A percentile compares a stretch with the other conserved stretches of the same genome.
phyloP scores from a whole-genome alignment of 2,113 vertebrate species.

The Ivindomyrus marchei region DNA sequence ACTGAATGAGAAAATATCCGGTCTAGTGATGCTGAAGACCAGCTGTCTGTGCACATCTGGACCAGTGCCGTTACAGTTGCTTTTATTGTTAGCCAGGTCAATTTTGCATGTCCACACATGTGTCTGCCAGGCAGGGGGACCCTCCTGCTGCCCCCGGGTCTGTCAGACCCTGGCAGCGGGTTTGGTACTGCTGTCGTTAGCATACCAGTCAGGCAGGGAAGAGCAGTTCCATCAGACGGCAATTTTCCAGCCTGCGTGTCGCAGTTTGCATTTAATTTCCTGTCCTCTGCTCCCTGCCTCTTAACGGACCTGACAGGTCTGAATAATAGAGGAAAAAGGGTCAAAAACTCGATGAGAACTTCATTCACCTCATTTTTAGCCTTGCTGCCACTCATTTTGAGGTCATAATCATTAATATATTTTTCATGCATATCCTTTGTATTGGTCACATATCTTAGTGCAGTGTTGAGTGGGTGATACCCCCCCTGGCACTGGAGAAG shows the following conservation, averaged over 20 bases:
- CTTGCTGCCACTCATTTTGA: neutral
- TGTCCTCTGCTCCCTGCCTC: neutral
- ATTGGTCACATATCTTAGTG: neutral
- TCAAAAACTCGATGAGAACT: neutral
- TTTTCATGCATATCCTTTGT: neutral
- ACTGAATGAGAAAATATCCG: neutral
- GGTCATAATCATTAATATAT: neutral
- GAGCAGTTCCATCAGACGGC: neutral
- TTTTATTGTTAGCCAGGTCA: neutral
- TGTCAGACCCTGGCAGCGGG: neutral
- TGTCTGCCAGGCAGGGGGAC: neutral
- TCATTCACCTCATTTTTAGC: neutral
- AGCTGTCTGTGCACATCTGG: neutral
- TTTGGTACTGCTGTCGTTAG: neutral
- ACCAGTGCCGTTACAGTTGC: neutral
- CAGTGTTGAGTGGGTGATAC: neutral
- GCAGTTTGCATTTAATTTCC: conserved; percentile 11
- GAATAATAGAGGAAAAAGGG: neutral
- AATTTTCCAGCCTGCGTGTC: neutral
- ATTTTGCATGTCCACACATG: neutral
- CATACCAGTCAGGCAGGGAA: neutral
- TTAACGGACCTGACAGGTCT: neutral
- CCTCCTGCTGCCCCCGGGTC: neutral
- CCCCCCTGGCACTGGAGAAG: neutral
- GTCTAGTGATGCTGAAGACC: neutral